Conservation (phyloP, 2,888 invertebrate species). For the Scaeva pyrastri region DNA sequence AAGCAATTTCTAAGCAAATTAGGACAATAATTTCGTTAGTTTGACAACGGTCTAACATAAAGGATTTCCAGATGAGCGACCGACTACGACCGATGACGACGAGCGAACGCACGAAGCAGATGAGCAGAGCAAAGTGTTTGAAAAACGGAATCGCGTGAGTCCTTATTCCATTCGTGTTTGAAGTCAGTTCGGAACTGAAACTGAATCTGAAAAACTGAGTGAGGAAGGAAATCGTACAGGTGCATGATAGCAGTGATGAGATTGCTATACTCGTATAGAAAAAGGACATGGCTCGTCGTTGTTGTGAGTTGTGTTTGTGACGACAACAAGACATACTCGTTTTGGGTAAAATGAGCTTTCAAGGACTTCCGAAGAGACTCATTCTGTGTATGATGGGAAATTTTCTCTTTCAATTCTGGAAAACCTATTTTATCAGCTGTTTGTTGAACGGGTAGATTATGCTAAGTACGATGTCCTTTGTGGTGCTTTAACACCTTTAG, state of each 20-base stretch:
- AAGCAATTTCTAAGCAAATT: constrained; percentile 18
- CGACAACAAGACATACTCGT: constrained; percentile 1
- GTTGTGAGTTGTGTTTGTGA: not conserved
- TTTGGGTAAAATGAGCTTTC: constrained; percentile 33
- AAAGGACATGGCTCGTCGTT: constrained; percentile 28
- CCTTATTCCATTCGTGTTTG: constrained; percentile 54
- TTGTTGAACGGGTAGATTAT: not conserved
- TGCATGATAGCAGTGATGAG: constrained; percentile 50
- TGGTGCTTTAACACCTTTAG: constrained; percentile 10
- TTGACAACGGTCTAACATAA: constrained; percentile 17
- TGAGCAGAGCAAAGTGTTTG: not conserved
- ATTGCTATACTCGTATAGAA: not conserved
- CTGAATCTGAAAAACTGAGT: constrained; percentile 30
- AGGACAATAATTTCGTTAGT: constrained; percentile 2
- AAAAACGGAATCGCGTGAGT: constrained; percentile 37
- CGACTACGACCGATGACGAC: no score
- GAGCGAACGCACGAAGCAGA: constrained; percentile 41
- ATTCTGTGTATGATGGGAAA: not conserved
- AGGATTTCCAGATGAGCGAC: constrained; percentile 14
- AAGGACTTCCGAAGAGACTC: not conserved
- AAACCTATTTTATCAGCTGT: not conserved
- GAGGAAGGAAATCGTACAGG: constrained; percentile 71
- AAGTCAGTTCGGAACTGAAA: constrained; percentile 60
- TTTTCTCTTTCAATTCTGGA: not conserved
- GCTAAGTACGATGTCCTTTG: constrained; percentile 6